Evolutionary conservation across 2,888 invertebrate species (phyloP).

Genomic region (Syrista parreyssii): DNA sequence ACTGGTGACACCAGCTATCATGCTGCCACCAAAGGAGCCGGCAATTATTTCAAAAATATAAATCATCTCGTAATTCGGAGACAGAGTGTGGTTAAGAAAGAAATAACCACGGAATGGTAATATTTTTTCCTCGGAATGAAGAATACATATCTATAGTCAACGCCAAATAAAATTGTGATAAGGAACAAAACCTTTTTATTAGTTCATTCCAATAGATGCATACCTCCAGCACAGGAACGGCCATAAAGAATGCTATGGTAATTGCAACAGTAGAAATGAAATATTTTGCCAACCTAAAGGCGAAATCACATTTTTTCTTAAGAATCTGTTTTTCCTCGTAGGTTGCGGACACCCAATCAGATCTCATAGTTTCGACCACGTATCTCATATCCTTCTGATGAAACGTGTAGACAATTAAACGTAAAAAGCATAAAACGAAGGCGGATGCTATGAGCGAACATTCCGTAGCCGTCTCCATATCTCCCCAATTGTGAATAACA

Average conservation of each 20-base stretch:
- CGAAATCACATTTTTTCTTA: conserved; percentile 40
- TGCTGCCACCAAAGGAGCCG: conserved; percentile 35
- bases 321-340: conserved; percentile 36
- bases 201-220: not conserved
- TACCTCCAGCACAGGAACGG: conserved; percentile 47
- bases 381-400: conserved; percentile 43
- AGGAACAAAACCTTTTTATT: not conserved
- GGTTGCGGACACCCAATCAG: conserved; percentile 46
- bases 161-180: not conserved
- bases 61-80: conserved; percentile 41
- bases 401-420: conserved; percentile 39
- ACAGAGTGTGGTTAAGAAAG: conserved; percentile 40
- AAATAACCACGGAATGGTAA: conserved; percentile 53
- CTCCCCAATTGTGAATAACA: conserved; percentile 34
- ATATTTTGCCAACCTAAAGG: conserved; percentile 46
- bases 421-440: conserved; percentile 40
- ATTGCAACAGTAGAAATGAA: conserved; percentile 45
- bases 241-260: conserved; percentile 31
- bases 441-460: conserved; percentile 44
- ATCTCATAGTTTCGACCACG: conserved; percentile 46
- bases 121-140: conserved; percentile 26
- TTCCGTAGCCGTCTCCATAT: conserved; percentile 48
- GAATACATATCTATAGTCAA: conserved; percentile 5
- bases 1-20: conserved; percentile 48
- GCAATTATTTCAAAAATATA: conserved; percentile 36